Conservation (phyloP, 2,888 invertebrate genomes). For the Chorisops tibialis region DNA sequence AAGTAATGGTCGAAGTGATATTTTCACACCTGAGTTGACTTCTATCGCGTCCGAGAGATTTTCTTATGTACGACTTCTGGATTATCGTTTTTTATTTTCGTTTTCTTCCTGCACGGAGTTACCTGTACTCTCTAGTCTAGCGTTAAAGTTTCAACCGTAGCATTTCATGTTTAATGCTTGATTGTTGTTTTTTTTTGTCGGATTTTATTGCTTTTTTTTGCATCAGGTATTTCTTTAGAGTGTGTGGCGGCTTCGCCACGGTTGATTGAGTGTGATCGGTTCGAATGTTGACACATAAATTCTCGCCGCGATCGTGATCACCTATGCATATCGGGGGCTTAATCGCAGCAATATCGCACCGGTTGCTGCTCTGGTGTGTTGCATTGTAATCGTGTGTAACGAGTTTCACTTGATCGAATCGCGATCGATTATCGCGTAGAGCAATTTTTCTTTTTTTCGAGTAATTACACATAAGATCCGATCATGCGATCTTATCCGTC, state of each 20-base stretch:
- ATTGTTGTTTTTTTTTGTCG: conserved; percentile 29
- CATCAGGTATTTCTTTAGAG: conserved; percentile 7
- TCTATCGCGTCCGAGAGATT: conserved; percentile 4
- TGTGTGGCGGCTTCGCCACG: conserved; percentile 2
- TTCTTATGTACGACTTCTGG: conserved; percentile 4
- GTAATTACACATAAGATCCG: background rate
- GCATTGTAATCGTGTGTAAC: conserved; percentile 6
- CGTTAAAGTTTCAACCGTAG: conserved; percentile 19
- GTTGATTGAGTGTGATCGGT: conserved; percentile 25
- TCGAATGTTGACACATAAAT: conserved; percentile 23
- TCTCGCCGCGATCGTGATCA: conserved; percentile 30
- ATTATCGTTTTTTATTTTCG: background rate
- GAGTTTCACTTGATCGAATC: conserved; percentile 1
- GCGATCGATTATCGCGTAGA: conserved; percentile 15
- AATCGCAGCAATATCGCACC: conserved; percentile 28
- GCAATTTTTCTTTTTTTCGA: too few species aligned
- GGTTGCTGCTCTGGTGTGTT: too few species aligned
- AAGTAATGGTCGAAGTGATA: conserved; percentile 14
- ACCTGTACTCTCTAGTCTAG: background rate
- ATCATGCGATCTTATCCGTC: conserved; percentile 1
- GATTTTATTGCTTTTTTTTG: too few species aligned
- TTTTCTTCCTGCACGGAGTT: background rate
- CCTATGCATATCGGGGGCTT: conserved; percentile 42
- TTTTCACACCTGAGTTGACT: conserved; percentile 28
- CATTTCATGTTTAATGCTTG: conserved; percentile 22